Conservation (phyloP, 2,888 invertebrate species). For the Orthosia gracilis region DNA sequence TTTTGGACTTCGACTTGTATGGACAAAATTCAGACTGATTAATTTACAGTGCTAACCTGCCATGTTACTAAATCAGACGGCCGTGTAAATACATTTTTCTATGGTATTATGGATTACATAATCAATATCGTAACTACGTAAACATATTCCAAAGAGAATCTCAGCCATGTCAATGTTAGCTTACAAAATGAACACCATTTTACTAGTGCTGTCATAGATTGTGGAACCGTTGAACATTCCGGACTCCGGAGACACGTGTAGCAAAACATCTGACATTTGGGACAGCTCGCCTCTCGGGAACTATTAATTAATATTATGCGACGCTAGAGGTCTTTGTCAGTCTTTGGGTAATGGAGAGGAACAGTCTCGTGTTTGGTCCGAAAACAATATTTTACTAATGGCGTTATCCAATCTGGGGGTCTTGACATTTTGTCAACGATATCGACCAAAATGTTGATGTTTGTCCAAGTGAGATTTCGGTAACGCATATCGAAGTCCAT, state of each 20-base stretch:
- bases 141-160: constrained; percentile 15
- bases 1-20: neutral
- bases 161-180: constrained; percentile 16
- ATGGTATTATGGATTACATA: neutral
- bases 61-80: neutral
- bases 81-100: too few species aligned
- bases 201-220: constrained; percentile 47
- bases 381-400: constrained; percentile 48
- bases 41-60: neutral
- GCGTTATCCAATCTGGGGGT: constrained; percentile 19
- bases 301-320: constrained; percentile 61
- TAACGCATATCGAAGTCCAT: neutral
- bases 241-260: constrained; percentile 55
- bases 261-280: constrained; percentile 61
- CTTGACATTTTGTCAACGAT: neutral
- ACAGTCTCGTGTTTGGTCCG: constrained; percentile 30
- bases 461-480: neutral
- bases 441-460: neutral
- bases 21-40: neutral
- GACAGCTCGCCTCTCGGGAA: constrained; percentile 54
- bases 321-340: constrained; percentile 41
- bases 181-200: constrained; percentile 47
- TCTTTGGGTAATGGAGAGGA: constrained; percentile 48
- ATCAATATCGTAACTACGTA: neutral
- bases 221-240: constrained; percentile 55